A percentile compares a stretch with the other conserved stretches of the same genome.
phyloP scores from a whole-genome alignment of 2,888 invertebrate genomes.

The Lycia hirtaria region DNA sequence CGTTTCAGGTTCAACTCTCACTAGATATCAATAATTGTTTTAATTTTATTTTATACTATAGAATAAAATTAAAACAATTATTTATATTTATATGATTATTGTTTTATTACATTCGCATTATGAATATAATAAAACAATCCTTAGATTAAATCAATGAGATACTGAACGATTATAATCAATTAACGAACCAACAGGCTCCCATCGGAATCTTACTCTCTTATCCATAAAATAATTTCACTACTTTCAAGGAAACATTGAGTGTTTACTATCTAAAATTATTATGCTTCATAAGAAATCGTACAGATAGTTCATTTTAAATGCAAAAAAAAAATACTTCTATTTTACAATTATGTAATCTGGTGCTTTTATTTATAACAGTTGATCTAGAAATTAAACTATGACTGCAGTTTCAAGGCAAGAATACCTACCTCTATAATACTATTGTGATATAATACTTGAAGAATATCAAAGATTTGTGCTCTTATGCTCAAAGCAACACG shows the following conservation, averaged over 20 bases:
- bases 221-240: conserved; percentile 30
- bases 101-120: no score
- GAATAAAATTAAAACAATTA: no score
- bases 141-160: neutral
- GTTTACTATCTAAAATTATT: conserved; percentile 51
- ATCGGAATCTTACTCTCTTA: neutral
- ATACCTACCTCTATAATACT: conserved; percentile 39
- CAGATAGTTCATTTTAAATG: conserved; percentile 47
- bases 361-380: conserved; percentile 31
- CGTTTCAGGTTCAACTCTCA: no score
- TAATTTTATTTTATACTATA: no score
- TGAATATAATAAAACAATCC: no score
- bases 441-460: no score
- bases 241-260: neutral
- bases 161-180: neutral
- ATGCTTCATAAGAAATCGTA: conserved; percentile 54
- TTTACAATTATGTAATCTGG: conserved; percentile 33
- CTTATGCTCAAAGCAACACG: no score
- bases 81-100: no score
- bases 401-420: conserved; percentile 50
- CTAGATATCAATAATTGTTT: no score
- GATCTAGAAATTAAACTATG: conserved; percentile 38
- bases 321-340: conserved; percentile 56
- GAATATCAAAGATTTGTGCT: conserved; percentile 51
- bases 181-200: neutral